Percentiles rank a stretch among this genome's conserved stretches.
Conservation (phyloP, 2,113 vertebrate genomes). For the Mobula birostris region DNA sequence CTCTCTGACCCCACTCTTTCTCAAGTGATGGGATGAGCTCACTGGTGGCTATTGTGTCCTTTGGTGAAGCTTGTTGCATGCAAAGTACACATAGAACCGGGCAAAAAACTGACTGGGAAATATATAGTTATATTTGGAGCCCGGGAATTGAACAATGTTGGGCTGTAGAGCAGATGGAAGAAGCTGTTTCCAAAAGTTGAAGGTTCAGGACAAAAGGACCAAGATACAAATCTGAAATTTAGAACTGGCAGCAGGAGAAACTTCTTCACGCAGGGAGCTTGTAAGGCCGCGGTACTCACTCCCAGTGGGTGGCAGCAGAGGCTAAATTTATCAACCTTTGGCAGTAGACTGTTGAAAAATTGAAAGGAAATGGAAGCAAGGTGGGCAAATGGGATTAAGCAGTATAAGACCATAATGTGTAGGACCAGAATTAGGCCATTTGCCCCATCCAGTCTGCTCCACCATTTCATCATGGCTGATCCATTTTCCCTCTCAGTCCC, state of each 20-base stretch:
- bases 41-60: background rate
- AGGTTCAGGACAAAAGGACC: background rate
- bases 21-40: slow-evolving; percentile 34
- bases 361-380: background rate
- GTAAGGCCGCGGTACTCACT: background rate
- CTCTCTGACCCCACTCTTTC: slow-evolving; percentile 26
- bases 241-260: background rate
- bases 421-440: no score
- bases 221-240: background rate
- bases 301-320: background rate
- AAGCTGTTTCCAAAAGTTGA: background rate
- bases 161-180: background rate
- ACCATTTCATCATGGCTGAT: no score
- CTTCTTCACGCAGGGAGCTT: background rate
- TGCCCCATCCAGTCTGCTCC: no score
- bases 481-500: no score
- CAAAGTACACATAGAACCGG: background rate
- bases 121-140: background rate
- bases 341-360: background rate
- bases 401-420: no score
- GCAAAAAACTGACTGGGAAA: background rate
- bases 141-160: background rate
- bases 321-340: background rate
- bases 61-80: background rate
- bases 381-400: background rate